These are phyloP conservation scores for Heliconius nattereri DNA, from an alignment of 1,140 invertebrate species.

Conservation along the genomic window DNA sequence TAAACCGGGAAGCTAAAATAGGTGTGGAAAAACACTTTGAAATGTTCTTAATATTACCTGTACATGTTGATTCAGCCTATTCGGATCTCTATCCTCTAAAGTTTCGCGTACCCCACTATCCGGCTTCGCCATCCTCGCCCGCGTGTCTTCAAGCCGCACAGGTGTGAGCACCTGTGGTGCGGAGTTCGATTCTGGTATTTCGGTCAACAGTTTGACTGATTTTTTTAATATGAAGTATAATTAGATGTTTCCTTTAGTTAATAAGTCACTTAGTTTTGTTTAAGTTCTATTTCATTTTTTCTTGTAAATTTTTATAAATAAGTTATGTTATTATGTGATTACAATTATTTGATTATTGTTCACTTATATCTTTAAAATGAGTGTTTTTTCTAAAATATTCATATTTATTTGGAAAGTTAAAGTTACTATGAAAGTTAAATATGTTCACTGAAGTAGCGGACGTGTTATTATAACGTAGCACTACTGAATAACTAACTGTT, in stretches of 20 bases:
- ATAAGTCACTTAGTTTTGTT: neutral
- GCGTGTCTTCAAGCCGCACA: conserved; percentile 37
- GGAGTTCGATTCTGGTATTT: conserved; percentile 51
- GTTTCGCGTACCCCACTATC: conserved; percentile 75
- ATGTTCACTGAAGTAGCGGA: neutral
- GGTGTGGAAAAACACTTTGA: neutral
- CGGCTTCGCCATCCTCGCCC: conserved; percentile 50
- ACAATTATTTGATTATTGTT: conserved; percentile 1
- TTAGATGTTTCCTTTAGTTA: neutral
- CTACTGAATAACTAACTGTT: conserved; percentile 21
- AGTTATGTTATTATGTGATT: neutral
- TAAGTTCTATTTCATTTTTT: neutral
- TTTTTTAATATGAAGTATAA: neutral
- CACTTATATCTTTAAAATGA: too few relatives aligned
- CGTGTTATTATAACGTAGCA: neutral
- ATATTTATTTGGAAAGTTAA: neutral
- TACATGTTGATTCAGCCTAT: conserved; percentile 85
- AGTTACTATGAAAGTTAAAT: neutral
- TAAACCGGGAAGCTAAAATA: too few relatives aligned
- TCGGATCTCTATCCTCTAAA: conserved; percentile 86
- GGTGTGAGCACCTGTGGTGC: conserved; percentile 43
- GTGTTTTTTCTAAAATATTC: too few relatives aligned
- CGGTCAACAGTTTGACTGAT: conserved; percentile 51
- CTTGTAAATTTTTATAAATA: neutral
- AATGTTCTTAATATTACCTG: conserved; percentile 77